Percentiles rank a stretch among this genome's conserved stretches.
These are phyloP conservation scores for Thecophora atra DNA, from an alignment of 2,888 invertebrate genomes.

Conservation along the genomic window DNA sequence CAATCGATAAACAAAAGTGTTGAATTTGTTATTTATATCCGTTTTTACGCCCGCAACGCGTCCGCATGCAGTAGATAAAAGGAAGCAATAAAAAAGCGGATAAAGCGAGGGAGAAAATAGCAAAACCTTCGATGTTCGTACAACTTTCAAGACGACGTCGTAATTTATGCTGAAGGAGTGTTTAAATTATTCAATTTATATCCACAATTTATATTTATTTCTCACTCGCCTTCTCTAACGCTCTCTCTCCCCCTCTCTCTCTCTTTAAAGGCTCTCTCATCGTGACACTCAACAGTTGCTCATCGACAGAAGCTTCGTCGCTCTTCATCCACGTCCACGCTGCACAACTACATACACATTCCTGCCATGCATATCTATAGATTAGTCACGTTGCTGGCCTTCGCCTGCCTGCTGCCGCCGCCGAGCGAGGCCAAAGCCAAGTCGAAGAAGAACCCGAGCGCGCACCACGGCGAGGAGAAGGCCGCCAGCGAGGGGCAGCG, in stretches of 20 bases:
- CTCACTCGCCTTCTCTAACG: background rate
- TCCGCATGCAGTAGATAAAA: background rate
- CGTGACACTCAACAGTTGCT: slow-evolving; percentile 39
- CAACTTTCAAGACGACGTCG: background rate
- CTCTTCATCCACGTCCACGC: slow-evolving; percentile 7
- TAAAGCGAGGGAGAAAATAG: background rate
- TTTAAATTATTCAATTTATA: background rate
- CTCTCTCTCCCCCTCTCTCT: slow-evolving; percentile 3
- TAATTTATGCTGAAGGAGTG: background rate
- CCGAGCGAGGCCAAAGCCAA: slow-evolving; percentile 45
- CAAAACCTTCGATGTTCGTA: background rate
- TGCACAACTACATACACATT: slow-evolving; percentile 17
- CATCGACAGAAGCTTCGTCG: slow-evolving; percentile 2
- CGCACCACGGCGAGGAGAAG: slow-evolving; percentile 45
- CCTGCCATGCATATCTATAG: slow-evolving; percentile 36
- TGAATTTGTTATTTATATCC: slow-evolving; percentile 45
- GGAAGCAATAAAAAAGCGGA: background rate
- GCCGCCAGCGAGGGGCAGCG: slow-evolving; percentile 69
- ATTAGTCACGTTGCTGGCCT: slow-evolving; percentile 42
- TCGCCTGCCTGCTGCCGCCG: slow-evolving; percentile 33
- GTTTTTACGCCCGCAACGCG: slow-evolving; percentile 19
- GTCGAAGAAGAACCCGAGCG: slow-evolving; percentile 47
- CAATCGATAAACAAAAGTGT: slow-evolving; percentile 49
- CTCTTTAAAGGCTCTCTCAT: slow-evolving; percentile 44
- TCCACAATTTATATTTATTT: background rate